Conservation (phyloP, 2,797 vertebrate genomes). For the Hapalemur alaotrensis region DNA sequence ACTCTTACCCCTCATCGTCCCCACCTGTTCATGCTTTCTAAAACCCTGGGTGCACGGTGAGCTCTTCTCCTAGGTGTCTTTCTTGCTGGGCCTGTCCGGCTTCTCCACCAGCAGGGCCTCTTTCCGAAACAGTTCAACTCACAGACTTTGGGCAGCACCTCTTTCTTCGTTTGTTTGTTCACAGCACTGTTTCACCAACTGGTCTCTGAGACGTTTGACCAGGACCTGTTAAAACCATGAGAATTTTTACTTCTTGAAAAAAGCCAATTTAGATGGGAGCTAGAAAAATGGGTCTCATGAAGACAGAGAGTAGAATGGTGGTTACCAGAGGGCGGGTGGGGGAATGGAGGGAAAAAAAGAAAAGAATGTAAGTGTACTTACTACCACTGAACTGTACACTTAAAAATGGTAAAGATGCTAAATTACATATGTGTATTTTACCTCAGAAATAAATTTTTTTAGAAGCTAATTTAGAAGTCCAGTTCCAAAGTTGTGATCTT, state of each 20-base stretch:
- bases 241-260: not conserved
- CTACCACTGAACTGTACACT: too few species aligned
- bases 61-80: not conserved
- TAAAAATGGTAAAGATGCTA: too few species aligned
- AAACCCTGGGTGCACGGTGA: not conserved
- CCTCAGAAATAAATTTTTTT: too few species aligned
- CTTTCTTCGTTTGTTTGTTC: not conserved
- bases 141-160: not conserved
- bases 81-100: accelerated
- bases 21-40: not conserved
- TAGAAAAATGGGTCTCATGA: too few species aligned
- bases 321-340: too few species aligned
- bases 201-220: not conserved
- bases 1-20: too few species aligned
- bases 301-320: too few species aligned
- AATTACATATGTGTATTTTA: too few species aligned
- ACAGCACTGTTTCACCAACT: not conserved
- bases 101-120: not conserved
- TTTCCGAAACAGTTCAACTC: not conserved
- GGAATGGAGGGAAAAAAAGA: too few species aligned
- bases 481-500: not conserved
- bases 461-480: too few species aligned
- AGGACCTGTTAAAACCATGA: not conserved
- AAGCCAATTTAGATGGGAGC: not conserved
- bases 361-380: too few species aligned